A percentile compares a stretch with the other conserved stretches of the same genome.
These are phyloP conservation scores for Choristoneura rosaceana DNA, from an alignment of 2,888 invertebrate genomes.

Conservation along the genomic window DNA sequence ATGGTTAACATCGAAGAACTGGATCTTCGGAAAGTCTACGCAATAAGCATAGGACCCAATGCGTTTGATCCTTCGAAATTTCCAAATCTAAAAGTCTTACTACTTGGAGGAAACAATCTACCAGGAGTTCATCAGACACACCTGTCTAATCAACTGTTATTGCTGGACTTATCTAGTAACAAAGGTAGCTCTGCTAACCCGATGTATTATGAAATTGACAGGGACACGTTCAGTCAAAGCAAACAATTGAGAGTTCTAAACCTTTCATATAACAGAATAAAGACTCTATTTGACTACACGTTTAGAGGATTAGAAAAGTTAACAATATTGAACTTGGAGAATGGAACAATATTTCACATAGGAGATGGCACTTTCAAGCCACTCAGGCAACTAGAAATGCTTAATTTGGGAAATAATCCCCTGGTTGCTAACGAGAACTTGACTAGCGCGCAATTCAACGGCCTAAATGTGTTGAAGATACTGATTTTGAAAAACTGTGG, in stretches of 20 bases:
- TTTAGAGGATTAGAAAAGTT: conserved; percentile 82
- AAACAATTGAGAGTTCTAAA: conserved; percentile 78
- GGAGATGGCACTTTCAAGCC: conserved; percentile 76
- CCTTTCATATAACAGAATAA: conserved; percentile 82
- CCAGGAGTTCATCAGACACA: conserved; percentile 81
- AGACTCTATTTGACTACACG: conserved; percentile 77
- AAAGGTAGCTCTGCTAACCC: conserved; percentile 72
- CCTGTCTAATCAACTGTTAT: conserved; percentile 73
- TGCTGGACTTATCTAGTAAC: conserved; percentile 83
- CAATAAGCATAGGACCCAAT: conserved; percentile 74
- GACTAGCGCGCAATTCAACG: conserved; percentile 73
- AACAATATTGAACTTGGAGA: conserved; percentile 79
- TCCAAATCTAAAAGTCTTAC: conserved; percentile 80
- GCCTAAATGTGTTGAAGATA: conserved; percentile 77
- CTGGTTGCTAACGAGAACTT: conserved; percentile 73
- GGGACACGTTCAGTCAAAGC: conserved; percentile 79
- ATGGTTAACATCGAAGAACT: conserved; percentile 84
- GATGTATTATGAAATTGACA: conserved; percentile 80
- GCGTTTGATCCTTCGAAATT: conserved; percentile 77
- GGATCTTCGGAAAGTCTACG: conserved; percentile 83
- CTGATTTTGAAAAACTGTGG: conserved; percentile 81
- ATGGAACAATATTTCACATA: conserved; percentile 81
- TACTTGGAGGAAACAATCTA: conserved; percentile 83
- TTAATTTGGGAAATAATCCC: conserved; percentile 85
- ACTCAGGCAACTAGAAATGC: conserved; percentile 71